phyloP scores from a whole-genome alignment of 2,888 invertebrate genomes.

The Ormyrus nitidulus region DNA sequence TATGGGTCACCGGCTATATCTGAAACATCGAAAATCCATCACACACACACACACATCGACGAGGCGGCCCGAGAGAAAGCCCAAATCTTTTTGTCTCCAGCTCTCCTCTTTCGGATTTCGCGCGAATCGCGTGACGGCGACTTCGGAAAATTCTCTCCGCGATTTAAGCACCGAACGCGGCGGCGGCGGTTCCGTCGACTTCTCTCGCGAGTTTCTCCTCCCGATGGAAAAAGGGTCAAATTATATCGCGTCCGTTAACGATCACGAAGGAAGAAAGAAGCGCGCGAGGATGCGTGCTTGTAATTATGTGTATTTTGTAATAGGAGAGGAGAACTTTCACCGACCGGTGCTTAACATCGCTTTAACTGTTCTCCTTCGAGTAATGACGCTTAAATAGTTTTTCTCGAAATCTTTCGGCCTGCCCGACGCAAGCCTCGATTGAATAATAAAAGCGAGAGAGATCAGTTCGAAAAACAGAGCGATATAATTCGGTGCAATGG shows the following conservation, averaged over 20 bases:
- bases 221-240: not conserved
- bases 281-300: not conserved
- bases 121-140: constrained; percentile 30
- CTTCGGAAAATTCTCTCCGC: not conserved
- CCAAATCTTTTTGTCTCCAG: not conserved
- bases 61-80: constrained; percentile 27
- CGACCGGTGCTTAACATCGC: not conserved
- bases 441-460: too few relatives aligned
- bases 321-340: constrained; percentile 14
- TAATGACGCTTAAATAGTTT: not conserved
- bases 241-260: not conserved
- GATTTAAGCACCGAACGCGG: not conserved
- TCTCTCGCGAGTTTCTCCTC: constrained; percentile 5
- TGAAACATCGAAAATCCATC: constrained; percentile 14
- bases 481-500: too few relatives aligned
- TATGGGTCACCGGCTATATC: constrained; percentile 20
- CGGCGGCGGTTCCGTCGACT: not conserved
- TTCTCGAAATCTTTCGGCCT: not conserved
- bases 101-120: not conserved
- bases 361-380: too few relatives aligned
- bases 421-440: not conserved
- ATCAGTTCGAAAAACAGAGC: too few relatives aligned
- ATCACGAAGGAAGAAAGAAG: not conserved
- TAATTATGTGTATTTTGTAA: constrained; percentile 25
- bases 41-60: not conserved